These are phyloP conservation scores for Arbacia lixula DNA, from an alignment of 53 echinoderm and acorn worm species.

Conservation along the genomic window DNA sequence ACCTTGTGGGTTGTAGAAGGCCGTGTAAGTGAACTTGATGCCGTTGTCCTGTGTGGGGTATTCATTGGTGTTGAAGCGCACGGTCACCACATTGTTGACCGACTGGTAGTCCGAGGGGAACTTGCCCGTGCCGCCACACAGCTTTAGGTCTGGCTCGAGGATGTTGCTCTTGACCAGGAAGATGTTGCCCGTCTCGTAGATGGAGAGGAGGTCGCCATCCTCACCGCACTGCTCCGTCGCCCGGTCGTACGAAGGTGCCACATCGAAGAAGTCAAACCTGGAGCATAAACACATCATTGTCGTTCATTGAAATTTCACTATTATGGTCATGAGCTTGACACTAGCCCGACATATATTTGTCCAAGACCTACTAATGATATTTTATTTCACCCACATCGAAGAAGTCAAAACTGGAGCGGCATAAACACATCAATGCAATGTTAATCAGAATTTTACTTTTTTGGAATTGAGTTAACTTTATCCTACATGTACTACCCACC, in stretches of 20 bases:
- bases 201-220: conserved; percentile 66
- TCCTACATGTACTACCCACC: no score
- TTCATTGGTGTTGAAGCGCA: conserved; percentile 81
- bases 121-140: conserved; percentile 92
- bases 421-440: no score
- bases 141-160: conserved; percentile 73
- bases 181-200: conserved; percentile 79
- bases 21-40: conserved; percentile 83
- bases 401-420: no score
- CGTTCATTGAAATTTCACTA: no score
- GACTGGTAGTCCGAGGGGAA: conserved; percentile 96
- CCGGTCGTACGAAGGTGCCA: conserved; percentile 73
- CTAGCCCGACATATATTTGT: no score
- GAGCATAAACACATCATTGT: neutral
- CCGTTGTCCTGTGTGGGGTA: conserved; percentile 73
- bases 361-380: no score
- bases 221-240: conserved; percentile 6
- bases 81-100: conserved; percentile 74
- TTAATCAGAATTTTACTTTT: no score
- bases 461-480: no score
- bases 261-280: conserved; percentile 89
- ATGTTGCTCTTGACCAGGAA: conserved; percentile 70
- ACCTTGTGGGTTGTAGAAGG: conserved; percentile 84
- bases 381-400: no score
- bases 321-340: no score